These are phyloP conservation scores for Colletes gigas DNA, from an alignment of 1,140 invertebrate species.

Conservation along the genomic window DNA sequence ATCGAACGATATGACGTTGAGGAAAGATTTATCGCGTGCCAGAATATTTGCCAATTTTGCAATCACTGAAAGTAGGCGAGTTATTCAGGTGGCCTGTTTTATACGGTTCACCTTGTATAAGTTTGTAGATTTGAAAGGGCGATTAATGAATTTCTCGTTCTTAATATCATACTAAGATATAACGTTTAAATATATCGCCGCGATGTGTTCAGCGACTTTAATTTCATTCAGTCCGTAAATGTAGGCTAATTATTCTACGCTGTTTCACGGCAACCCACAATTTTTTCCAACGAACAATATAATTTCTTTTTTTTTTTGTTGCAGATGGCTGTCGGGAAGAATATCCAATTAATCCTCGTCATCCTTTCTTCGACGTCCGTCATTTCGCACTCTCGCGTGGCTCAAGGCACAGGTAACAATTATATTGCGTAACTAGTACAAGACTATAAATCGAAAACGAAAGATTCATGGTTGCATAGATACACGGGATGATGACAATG, in stretches of 20 bases:
- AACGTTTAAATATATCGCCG: neutral
- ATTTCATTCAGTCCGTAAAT: neutral
- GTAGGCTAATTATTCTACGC: neutral
- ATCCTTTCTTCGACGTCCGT: conserved; percentile 69
- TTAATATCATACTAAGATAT: neutral
- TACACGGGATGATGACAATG: neutral
- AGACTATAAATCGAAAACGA: neutral
- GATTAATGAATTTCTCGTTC: conserved; percentile 23
- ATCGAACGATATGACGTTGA: too few species aligned
- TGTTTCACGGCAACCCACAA: neutral
- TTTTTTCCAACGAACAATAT: neutral
- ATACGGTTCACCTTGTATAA: too few species aligned
- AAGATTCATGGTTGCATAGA: neutral
- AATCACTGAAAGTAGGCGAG: too few species aligned
- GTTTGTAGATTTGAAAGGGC: conserved; percentile 26
- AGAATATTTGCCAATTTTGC: too few species aligned
- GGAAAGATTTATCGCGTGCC: too few species aligned
- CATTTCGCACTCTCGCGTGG: conserved; percentile 63
- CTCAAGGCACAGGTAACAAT: conserved; percentile 66
- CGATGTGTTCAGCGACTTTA: neutral
- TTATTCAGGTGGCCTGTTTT: too few species aligned
- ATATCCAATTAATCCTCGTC: conserved; percentile 71
- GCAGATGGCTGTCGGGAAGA: conserved; percentile 75
- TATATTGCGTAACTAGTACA: neutral
- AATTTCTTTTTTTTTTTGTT: conserved; percentile 37